Conservation (phyloP, 2,797 vertebrate genomes). For the Coregonus suidteri region DNA sequence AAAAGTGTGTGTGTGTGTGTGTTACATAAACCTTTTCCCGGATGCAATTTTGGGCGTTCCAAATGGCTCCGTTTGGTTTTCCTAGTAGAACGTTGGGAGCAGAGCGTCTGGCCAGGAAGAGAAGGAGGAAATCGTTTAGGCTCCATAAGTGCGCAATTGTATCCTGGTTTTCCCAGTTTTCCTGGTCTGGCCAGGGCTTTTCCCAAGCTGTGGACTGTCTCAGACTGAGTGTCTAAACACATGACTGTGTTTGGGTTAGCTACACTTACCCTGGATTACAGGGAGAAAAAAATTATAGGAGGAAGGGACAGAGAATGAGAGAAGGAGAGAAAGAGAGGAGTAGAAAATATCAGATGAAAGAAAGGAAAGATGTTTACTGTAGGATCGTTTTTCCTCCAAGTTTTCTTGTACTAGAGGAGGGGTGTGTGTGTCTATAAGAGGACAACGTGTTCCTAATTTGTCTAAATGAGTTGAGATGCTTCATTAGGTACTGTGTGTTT, state of each 20-base stretch:
- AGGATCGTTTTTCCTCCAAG: slow-evolving; percentile 19
- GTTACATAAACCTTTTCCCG: slow-evolving; percentile 99
- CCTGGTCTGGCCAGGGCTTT: slow-evolving; percentile 86
- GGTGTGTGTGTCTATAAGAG: slow-evolving; percentile 13
- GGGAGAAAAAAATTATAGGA: not conserved
- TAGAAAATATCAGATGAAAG: not conserved
- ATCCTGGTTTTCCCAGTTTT: slow-evolving; percentile 97
- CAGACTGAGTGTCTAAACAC: slow-evolving; percentile 7
- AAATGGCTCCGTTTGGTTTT: slow-evolving; percentile 78
- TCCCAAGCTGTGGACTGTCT: not conserved
- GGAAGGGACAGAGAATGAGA: not conserved
- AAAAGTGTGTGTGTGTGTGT: slow-evolving; percentile 59
- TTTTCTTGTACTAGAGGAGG: slow-evolving; percentile 28
- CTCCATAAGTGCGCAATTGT: slow-evolving; percentile 99
- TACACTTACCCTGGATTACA: slow-evolving; percentile 1
- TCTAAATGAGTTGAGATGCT: slow-evolving; percentile 65
- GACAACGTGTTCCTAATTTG: slow-evolving; percentile 71
- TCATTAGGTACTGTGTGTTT: slow-evolving; percentile 72
- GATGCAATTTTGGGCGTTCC: slow-evolving; percentile 95
- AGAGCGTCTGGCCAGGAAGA: slow-evolving; percentile 78
- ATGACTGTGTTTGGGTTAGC: not conserved
- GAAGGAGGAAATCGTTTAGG: slow-evolving; percentile 99
- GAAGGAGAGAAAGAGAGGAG: slow-evolving; percentile 6
- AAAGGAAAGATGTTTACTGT: slow-evolving; percentile 28
- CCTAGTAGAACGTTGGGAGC: slow-evolving; percentile 86